A percentile compares a stretch with the other conserved stretches of the same genome.
Evolutionary conservation across 2,888 invertebrate genomes (phyloP).

Genomic region (Drosophila monieri): DNA sequence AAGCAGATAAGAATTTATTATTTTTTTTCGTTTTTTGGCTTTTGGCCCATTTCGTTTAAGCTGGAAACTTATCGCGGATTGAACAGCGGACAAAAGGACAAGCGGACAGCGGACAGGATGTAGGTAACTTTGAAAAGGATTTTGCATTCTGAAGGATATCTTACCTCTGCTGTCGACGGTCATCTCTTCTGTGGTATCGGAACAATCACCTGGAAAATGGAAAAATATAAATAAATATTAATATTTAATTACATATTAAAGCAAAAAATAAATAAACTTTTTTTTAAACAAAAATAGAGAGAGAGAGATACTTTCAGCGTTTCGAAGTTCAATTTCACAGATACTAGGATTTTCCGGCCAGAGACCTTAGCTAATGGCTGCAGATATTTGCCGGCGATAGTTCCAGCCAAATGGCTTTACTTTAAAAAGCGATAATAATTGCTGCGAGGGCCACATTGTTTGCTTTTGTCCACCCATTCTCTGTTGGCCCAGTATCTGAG

Average conservation of each 20-base stretch:
- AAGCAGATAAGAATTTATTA: conserved; percentile 35
- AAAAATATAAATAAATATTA: conserved; percentile 10
- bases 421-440: conserved; percentile 67
- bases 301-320: neutral
- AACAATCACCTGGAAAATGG: conserved; percentile 82
- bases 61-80: conserved; percentile 41
- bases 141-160: conserved; percentile 24
- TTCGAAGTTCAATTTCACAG: conserved; percentile 1
- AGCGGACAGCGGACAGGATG: conserved; percentile 17
- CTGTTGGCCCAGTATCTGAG: conserved; percentile 34
- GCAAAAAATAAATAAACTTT: too few species aligned
- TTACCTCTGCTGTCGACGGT: conserved; percentile 84
- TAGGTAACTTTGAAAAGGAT: neutral
- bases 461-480: conserved; percentile 46
- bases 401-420: conserved; percentile 38
- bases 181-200: conserved; percentile 84
- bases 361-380: conserved; percentile 28
- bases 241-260: neutral
- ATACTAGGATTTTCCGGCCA: conserved; percentile 2
- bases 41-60: conserved; percentile 41
- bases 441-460: conserved; percentile 73
- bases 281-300: neutral
- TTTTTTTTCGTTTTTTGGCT: conserved; percentile 18
- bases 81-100: conserved; percentile 27
- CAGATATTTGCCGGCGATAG: conserved; percentile 28